Base-by-base conservation (phyloP, 2,888 invertebrate genomes). In the Drosophila yooni region DNA sequence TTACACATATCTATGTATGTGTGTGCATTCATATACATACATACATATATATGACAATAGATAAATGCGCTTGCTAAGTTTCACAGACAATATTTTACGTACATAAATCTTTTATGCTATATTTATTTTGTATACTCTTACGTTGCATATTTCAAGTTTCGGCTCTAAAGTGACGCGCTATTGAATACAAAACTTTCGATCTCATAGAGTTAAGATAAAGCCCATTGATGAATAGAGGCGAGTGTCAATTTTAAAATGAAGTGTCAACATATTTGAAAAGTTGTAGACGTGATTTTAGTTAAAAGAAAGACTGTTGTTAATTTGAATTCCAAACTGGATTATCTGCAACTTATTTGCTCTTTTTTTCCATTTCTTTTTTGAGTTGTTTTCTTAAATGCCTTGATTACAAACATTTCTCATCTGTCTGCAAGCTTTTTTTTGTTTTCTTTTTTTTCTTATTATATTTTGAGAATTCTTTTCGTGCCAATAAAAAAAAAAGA, bases 81-180 rank as follows among this genome's bases (percentile, higher is more conserved):
- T 74, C 73, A 59, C 67, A 58, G 50, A 72, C 68, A 59, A 71
- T 71, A 71, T 61, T 25, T 18, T 52, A 60, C 15, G 1, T 21
- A 21, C 21, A 21, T 21, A 21, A 69, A 48, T 34, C 53, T 60
- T 52, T 13, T 6, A 36, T 63, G 7, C 18, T 34, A 63, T 15
- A 48, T 62, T 15, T 67, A 18, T 25, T 52, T 51, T 11, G 10
- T 6, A 54, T 67, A 46, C 74, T 13, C 58, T 79, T 27, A 13
- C 11, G 1, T 13, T 4, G 36, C 11, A 38, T 46, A 61, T 46
- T 46, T 11, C 3, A 15, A 7, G 25, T 29, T 34, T 4, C 21
- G 21, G 1, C 7, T 21, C 21, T 21, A 15, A 46, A 13, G 21
- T 21, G 21, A 21, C 13, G 46, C 8, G 46, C 21, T 21, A 15